Evolutionary conservation across 2,888 invertebrate species (phyloP), one percentile per base, ranked within the genome.

Genomic region (Aleiodes alternator): DNA sequence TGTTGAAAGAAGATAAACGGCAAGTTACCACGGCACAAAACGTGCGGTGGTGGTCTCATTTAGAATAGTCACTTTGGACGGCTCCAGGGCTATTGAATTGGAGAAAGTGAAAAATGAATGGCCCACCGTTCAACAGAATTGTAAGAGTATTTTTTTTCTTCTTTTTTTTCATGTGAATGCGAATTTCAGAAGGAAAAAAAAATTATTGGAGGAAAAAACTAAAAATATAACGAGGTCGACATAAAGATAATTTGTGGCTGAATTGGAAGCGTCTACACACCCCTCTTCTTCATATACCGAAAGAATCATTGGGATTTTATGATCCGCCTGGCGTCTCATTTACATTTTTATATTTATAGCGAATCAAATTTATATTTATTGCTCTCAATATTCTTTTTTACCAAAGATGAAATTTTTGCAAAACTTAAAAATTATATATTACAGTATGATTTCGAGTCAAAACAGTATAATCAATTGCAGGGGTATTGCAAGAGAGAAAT

Each of bases 311-410:
- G 59, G 75, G 71, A 48, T 75, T 56, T 69, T 55, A 64, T 23
- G 64, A 78, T 79, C 69, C 77, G 73, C 56, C 76, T 73, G 72
- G 72, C 73, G 73, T 78, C 76, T 77, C 79, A 87, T 87, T 87
- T 86, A 82, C 85, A 86, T 86, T 87, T 84, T 86, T 86, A 85
- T 86, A 86, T 84, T 86, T 85, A 83, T 85, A 82, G 82, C 82
- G 84, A 84, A 82, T 77, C 79, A 78, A 79, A 80, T 80, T 80
- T 80, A 80, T 80, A 80, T 80, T 79, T 79, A 79, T 79, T 75
- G 79, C 75, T 75, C 69, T 72, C 76, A 72, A 73, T 71, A 74
- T 71, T 38, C 16, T 38, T n/a, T 6, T 38, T 12, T 29, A n/a
- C 61, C 14, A 5, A 61, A 61, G n/a, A 59, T 59, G 34, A 31